These are phyloP conservation scores for Ciconia nigra DNA, from an alignment of 2,797 vertebrate genomes.

Conservation along the genomic window DNA sequence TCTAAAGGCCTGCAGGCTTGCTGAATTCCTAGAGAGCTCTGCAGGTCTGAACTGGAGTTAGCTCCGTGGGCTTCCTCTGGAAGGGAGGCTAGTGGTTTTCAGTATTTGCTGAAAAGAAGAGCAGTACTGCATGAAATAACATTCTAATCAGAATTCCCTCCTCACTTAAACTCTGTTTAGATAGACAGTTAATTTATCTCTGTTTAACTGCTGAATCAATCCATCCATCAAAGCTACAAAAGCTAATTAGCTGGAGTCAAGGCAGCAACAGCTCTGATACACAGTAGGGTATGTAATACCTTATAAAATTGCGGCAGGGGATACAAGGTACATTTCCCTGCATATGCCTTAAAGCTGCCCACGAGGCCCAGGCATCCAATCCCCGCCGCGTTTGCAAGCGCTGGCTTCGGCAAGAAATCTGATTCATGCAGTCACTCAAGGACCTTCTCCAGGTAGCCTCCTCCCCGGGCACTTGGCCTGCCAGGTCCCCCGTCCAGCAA, in stretches of 20 bases:
- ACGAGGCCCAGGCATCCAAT: neutral
- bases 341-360: neutral
- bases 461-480: neutral
- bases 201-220: slow-evolving; percentile 65
- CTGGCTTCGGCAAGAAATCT: neutral
- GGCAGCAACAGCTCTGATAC: neutral
- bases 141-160: slow-evolving; percentile 59
- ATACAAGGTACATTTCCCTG: neutral
- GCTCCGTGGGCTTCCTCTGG: accelerated
- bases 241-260: slow-evolving; percentile 58
- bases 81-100: neutral
- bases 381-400: neutral
- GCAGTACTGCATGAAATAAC: slow-evolving; percentile 57
- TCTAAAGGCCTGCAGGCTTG: neutral
- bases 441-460: neutral
- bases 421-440: accelerated
- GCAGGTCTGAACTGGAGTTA: neutral
- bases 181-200: slow-evolving; percentile 73
- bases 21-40: neutral
- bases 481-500: neutral
- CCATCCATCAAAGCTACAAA: slow-evolving; percentile 65
- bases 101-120: neutral
- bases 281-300: neutral
- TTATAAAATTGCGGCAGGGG: neutral
- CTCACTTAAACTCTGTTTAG: slow-evolving; percentile 56